Conservation (phyloP, 2,888 invertebrate species). For the Microplitis deprimator region DNA sequence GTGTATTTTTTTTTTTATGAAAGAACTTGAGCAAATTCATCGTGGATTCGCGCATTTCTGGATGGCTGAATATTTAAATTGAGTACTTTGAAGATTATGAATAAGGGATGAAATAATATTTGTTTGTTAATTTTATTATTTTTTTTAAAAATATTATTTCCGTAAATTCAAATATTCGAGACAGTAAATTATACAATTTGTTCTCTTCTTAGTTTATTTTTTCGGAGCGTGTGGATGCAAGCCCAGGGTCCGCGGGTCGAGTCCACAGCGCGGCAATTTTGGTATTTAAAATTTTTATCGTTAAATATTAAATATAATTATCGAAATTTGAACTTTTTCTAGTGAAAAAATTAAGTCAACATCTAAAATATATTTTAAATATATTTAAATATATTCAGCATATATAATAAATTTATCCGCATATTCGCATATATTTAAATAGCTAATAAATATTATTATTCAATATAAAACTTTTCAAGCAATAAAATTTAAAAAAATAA, state of each 20-base stretch:
- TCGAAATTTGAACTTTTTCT: neutral
- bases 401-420: neutral
- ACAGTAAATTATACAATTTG: neutral
- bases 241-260: neutral
- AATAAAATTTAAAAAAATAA: neutral
- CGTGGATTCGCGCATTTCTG: neutral
- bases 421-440: neutral
- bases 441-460: constrained; percentile 1
- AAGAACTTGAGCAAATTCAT: neutral
- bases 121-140: neutral
- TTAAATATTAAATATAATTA: too few relatives aligned
- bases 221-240: too few relatives aligned
- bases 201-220: too few relatives aligned
- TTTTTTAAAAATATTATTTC: neutral
- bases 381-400: neutral
- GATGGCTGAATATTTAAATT: neutral
- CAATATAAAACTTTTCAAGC: neutral
- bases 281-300: too few relatives aligned
- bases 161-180: neutral
- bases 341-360: neutral
- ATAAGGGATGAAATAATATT: neutral
- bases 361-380: neutral
- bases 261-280: neutral
- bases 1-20: neutral
- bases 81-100: neutral